Percentiles rank a stretch among this genome's conserved stretches.
These are phyloP conservation scores for Rutpela maculata DNA, from an alignment of 2,888 invertebrate genomes.

Conservation along the genomic window DNA sequence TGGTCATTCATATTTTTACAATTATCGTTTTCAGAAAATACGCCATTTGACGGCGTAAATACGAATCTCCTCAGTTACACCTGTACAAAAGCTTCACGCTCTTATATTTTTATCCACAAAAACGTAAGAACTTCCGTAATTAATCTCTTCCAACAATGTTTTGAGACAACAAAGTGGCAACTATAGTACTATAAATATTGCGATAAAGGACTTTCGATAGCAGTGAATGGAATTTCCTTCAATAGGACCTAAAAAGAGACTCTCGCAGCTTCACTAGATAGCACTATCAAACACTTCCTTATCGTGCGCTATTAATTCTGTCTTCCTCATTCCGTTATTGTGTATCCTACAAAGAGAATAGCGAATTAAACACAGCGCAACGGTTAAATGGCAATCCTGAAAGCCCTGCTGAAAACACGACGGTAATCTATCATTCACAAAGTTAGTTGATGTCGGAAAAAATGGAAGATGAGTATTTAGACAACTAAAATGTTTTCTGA, in stretches of 20 bases:
- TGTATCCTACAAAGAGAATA: constrained; percentile 1
- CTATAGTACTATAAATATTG: background rate
- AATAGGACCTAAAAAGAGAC: background rate
- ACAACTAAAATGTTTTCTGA: no score
- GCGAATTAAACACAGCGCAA: background rate
- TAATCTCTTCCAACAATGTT: background rate
- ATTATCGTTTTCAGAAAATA: no score
- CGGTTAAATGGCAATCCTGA: background rate
- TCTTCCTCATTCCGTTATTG: background rate
- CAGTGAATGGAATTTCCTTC: no score
- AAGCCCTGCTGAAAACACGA: background rate
- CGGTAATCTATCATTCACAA: no score
- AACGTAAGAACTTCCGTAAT: background rate
- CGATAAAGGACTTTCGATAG: background rate
- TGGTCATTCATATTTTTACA: no score
- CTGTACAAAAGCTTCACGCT: background rate
- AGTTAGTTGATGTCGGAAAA: no score
- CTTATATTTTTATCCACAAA: background rate
- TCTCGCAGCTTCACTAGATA: background rate
- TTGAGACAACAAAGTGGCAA: background rate
- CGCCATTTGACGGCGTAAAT: no score
- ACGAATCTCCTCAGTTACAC: background rate
- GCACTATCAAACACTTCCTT: background rate
- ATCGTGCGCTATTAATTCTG: background rate
- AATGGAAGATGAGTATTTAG: no score